phyloP scores from a whole-genome alignment of 1,140 invertebrate species.

The Lucilia sericata region DNA sequence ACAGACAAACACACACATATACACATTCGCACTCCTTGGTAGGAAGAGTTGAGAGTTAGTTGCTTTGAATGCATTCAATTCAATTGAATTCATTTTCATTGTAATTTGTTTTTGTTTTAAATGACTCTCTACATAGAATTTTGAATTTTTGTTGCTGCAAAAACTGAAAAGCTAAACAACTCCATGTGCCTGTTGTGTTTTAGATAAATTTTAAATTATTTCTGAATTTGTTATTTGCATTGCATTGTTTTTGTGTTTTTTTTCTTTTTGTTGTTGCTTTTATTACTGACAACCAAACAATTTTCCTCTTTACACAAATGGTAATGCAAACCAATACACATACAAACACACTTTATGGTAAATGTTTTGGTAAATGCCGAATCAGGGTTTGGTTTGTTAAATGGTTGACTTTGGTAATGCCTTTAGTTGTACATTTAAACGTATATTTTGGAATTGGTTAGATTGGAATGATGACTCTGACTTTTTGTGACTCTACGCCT shows the following conservation, averaged over 20 bases:
- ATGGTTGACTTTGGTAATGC: background rate
- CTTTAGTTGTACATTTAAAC: background rate
- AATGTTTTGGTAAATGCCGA: background rate
- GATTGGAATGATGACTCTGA: background rate
- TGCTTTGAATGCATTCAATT: background rate
- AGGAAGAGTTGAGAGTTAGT: background rate
- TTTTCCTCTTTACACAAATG: background rate
- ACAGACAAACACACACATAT: background rate
- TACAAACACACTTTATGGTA: background rate
- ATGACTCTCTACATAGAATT: too few relatives aligned
- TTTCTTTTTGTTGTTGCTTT: background rate
- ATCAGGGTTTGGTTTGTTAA: background rate
- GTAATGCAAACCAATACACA: background rate
- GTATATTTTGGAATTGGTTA: background rate
- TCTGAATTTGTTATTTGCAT: background rate
- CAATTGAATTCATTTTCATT: background rate
- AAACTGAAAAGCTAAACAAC: background rate
- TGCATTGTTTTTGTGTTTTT: background rate
- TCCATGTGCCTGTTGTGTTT: background rate
- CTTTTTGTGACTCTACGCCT: background rate
- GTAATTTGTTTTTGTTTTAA: background rate
- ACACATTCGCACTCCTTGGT: background rate
- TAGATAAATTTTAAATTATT: slow-evolving; percentile 22
- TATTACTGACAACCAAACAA: background rate
- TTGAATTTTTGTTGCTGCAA: too few relatives aligned